Conservation (phyloP, 2,113 vertebrate species). For the Siniperca knerii region DNA sequence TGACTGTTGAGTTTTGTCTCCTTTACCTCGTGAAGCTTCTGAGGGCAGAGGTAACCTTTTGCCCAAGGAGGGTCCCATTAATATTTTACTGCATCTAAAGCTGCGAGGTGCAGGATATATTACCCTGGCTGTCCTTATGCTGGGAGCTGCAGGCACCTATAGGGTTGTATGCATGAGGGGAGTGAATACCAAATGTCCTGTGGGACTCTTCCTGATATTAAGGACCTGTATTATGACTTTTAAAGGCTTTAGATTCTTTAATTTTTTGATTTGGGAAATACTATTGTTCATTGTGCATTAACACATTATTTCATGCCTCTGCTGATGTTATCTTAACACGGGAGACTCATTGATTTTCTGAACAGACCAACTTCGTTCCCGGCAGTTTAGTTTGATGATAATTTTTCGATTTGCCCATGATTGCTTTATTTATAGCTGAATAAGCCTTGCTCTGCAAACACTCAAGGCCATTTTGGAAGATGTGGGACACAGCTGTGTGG, state of each 20-base stretch:
- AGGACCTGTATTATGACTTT: slow-evolving; percentile 18
- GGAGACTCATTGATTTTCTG: background rate
- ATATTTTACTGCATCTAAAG: slow-evolving; percentile 79
- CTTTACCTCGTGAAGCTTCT: slow-evolving; percentile 43
- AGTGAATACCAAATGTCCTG: slow-evolving; percentile 44
- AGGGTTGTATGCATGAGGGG: slow-evolving; percentile 22
- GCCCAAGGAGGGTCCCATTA: slow-evolving; percentile 72
- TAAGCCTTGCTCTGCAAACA: slow-evolving; percentile 37
- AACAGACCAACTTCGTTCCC: slow-evolving; percentile 26
- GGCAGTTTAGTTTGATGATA: slow-evolving; percentile 17
- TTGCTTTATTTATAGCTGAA: slow-evolving; percentile 57
- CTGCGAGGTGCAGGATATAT: slow-evolving; percentile 70
- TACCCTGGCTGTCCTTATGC: slow-evolving; percentile 40
- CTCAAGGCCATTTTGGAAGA: slow-evolving; percentile 65
- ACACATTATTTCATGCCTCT: background rate
- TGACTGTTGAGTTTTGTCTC: slow-evolving; percentile 42
- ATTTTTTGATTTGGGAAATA: slow-evolving; percentile 28
- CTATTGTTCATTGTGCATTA: slow-evolving; percentile 17
- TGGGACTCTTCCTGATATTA: slow-evolving; percentile 53
- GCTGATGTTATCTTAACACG: slow-evolving; percentile 3
- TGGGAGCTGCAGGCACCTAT: slow-evolving; percentile 42
- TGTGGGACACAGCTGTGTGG: slow-evolving; percentile 76
- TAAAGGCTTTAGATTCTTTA: slow-evolving; percentile 18
- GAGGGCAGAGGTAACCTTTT: slow-evolving; percentile 73
- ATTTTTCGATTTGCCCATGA: slow-evolving; percentile 32